A percentile compares a stretch with the other conserved stretches of the same genome.
Conservation (phyloP, 2,797 vertebrate species). For the Gymnocypris eckloni region DNA sequence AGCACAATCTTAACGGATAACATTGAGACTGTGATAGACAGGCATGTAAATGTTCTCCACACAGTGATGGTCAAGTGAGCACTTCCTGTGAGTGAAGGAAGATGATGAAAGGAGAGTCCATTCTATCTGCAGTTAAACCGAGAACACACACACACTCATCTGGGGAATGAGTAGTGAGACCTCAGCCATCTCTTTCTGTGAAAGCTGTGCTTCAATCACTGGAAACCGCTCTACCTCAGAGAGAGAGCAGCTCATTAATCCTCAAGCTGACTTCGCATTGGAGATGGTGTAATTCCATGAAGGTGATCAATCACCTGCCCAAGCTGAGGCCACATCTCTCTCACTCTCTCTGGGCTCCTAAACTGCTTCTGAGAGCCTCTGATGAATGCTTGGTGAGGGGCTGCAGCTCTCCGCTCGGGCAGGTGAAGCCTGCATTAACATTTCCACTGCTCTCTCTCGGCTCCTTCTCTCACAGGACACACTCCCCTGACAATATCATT, state of each 20-base stretch:
- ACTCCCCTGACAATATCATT: constrained; percentile 62
- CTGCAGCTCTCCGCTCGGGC: constrained; percentile 65
- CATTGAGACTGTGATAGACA: constrained; percentile 12
- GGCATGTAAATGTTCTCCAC: constrained; percentile 5
- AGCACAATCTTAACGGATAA: background rate
- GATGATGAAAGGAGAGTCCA: constrained; percentile 28
- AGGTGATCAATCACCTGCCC: constrained; percentile 76
- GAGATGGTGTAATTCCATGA: constrained; percentile 67
- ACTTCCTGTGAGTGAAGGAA: constrained; percentile 29
- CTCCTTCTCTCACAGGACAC: constrained; percentile 35
- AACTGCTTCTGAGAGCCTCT: constrained; percentile 68
- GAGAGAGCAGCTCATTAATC: constrained; percentile 78
- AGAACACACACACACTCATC: constrained; percentile 46
- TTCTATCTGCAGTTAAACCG: constrained; percentile 31
- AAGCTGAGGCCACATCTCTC: constrained; percentile 65
- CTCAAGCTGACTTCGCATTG: constrained; percentile 73
- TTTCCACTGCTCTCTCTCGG: constrained; percentile 34
- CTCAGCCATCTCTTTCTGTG: constrained; percentile 46
- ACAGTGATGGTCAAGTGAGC: constrained; percentile 29
- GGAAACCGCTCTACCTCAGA: constrained; percentile 45
- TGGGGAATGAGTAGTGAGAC: constrained; percentile 43
- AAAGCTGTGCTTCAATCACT: constrained; percentile 52
- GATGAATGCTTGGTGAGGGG: constrained; percentile 69
- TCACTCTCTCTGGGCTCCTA: constrained; percentile 59
- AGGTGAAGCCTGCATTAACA: constrained; percentile 53